Conservation (phyloP, 2,888 invertebrate species). For the Sinohyriopsis cumingii region DNA sequence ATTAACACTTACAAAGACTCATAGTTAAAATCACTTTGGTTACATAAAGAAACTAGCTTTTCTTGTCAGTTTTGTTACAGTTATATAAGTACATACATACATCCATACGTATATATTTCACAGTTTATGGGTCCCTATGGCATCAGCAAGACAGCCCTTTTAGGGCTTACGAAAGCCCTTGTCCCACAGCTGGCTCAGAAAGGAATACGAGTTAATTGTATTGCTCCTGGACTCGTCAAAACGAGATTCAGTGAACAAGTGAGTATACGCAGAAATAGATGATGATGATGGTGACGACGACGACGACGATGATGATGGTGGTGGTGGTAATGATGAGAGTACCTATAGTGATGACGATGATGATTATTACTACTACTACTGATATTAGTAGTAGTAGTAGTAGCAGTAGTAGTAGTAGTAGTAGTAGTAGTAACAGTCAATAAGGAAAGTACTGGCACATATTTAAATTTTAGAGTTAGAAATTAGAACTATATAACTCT, state of each 20-base stretch:
- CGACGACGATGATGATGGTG: background rate
- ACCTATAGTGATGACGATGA: background rate
- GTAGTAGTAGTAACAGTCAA: too few relatives aligned
- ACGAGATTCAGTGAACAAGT: conserved; percentile 86
- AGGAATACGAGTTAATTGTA: conserved; percentile 92
- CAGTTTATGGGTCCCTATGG: conserved; percentile 91
- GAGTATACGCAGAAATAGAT: conserved; percentile 20
- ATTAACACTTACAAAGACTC: too few relatives aligned
- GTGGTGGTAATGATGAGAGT: background rate
- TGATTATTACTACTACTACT: background rate
- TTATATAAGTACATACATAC: too few relatives aligned
- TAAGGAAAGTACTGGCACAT: too few relatives aligned
- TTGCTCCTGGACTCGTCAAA: conserved; percentile 92
- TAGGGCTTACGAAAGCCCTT: conserved; percentile 88
- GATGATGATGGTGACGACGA: background rate
- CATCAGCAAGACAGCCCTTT: conserved; percentile 91
- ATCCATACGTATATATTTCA: conserved; percentile 38
- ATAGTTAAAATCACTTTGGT: too few relatives aligned
- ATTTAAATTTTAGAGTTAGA: too few relatives aligned
- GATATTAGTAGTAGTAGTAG: background rate
- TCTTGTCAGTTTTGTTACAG: too few relatives aligned
- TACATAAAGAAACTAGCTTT: too few relatives aligned
- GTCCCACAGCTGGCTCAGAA: conserved; percentile 83
- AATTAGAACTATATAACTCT: too few relatives aligned
- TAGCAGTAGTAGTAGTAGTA: background rate